Base-by-base conservation (phyloP, 1,140 invertebrate genomes). In the Pseudomyrmex pallidus region DNA sequence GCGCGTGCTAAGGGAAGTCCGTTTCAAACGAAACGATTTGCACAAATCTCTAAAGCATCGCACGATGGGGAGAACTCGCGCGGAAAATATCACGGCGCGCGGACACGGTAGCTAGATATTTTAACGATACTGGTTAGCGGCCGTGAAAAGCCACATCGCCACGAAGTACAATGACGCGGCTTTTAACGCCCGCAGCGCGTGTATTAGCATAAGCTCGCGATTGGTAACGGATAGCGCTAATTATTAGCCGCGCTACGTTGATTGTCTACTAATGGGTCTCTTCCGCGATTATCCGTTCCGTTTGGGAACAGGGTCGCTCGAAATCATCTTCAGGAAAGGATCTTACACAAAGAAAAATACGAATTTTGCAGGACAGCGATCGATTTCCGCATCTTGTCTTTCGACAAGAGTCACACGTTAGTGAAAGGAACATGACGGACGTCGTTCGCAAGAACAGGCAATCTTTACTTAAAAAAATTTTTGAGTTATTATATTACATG, bases 181-280 rank as follows among this genome's bases (percentile, higher is more conserved):
- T 82, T 87, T 82, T 72, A 88, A 85, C 83, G 54, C 46, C 66
- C 64, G 83, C 63, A 17, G 62, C 88, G 91, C 74, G 25, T 9
- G 25, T 77, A 92, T 93, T 92, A 92, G 89, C 92, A 92, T 92
- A 92, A 90, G 89, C 80, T 74, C 74, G 88, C 90, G 91, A 93
- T 93, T 85, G 84, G 64, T 84, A 70, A 62, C 83, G 87, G 92
- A 93, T 94, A 93, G 88, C 83, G 88, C 91, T 92, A 94, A 94
- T 94, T 92, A 92, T 91, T 90, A 89, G 80, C 67, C 77, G 72
- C 80, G 86, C 35, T 82, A 91, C 90, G 91, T 92, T 92, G 92
- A 94, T 94, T 92, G 90, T 93, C 86, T 87, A 83, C 87, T 94
- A 93, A 93, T 93, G 89, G 91, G 88, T 88, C 89, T 91, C 92